Evolutionary conservation across 2,797 vertebrate genomes (phyloP), one percentile per base, ranked within the genome.

Genomic region (Hydrolagus colliei): DNA sequence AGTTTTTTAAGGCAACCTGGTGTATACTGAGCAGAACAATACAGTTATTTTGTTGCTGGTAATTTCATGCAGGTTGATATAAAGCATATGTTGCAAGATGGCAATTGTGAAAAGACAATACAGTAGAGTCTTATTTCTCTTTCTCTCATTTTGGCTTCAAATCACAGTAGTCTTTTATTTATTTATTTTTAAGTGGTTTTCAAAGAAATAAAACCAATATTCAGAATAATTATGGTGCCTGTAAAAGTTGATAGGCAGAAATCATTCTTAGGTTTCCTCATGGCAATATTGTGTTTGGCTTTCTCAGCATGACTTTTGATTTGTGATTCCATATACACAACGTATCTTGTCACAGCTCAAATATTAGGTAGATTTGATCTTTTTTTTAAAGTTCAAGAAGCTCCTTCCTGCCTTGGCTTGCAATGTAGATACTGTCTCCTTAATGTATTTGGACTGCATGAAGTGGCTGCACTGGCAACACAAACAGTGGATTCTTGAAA

Each of bases 401-500:
- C n/a, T 61, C 3, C 20, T 61, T 67, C 27, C 71, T 20, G 79
- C 4, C 79, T 84, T 71, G 79, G 79, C 79, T 65, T 52, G 65
- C 32, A 71, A 71, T 65, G n/a, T 41, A 68, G 79, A 62, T 3
- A 68, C 79, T 84, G 79, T 84, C 79, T 84, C 79, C 41, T 67
- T 71, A 84, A 71, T 27, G 52, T 76, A 52, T 35, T 67, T 71
- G 79, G 65, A 84, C 14, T 71, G 32, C 79, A 84, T 41, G 71
- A 84, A 65, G 62, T 84, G 79, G 65, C 79, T 84, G 65, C 62
- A 84, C 65, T 71, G 79, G 79, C 79, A 82, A 68, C 79, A 41
- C 41, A 35, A 84, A 16, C 65, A 68, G 67, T 84, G 65, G 65
- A 84, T 67, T 84, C 65, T 84, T 68, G 14, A 68, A 84, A 84